Evolutionary conservation across 2,113 vertebrate species (phyloP), one percentile per base, ranked within the genome.

Genomic region (Passer montanus): DNA sequence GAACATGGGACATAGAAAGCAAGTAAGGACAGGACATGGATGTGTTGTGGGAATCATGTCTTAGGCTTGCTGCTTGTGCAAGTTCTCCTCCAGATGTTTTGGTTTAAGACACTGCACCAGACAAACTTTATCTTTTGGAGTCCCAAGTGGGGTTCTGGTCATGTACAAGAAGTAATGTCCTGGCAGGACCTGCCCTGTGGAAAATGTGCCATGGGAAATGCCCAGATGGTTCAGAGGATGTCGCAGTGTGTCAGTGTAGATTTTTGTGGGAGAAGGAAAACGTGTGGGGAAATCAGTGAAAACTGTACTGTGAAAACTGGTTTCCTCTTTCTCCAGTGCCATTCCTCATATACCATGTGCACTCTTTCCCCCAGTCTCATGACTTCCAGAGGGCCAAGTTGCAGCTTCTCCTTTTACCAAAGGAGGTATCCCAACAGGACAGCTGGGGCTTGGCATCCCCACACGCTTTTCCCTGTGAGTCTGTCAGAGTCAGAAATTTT

Each of bases 161-260:
- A 11, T 31, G 8, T 79, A 6, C 1, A 16, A 23, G 67, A 53
- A 58, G 9, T 43, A 52, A 50, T 28, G 28, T 44, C 20, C 41
- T 64, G 64, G 24, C 23, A 66, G 28, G 35, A 27, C 15, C 44
- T 77, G 22, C 31, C 24, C 11, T 30, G 49, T 85, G 70, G 31
- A 47, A 50, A 44, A 59, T 16, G 10, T 91, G 26, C 21, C 1
- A 1, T 20, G 39, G 7, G 41, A 66, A 27, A 22, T 58, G 15
- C 7, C 0, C 2, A 43, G 52, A 18, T 70, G 0, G 0, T 46
- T 91, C 15, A 30, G 39, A 67, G 33, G 59, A 35, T 33, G 11
- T 53, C 5, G 1, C 46, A 1, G 43, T 60, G 39, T 19, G 11
- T 46, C 5, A 13, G 46, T 53, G 53, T 17, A 28, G 13, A 56